Evolutionary conservation across 2,797 vertebrate species (phyloP).

Genomic region (Parambassis ranga): DNA sequence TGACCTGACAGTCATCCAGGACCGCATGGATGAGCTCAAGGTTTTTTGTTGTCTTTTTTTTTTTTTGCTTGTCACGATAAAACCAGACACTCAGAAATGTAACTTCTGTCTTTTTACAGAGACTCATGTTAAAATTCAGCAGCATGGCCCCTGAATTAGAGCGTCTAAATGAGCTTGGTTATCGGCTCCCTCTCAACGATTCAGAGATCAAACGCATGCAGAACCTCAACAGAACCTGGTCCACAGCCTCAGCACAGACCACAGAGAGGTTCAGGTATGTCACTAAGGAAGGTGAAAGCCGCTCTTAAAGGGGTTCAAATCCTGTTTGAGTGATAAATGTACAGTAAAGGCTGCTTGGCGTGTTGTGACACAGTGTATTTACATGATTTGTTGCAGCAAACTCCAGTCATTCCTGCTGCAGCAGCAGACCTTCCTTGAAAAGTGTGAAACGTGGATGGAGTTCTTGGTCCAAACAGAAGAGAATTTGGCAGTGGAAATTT

Average conservation of each 20-base stretch:
- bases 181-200: constrained; percentile 92
- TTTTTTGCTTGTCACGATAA: not conserved
- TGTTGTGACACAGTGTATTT: not conserved
- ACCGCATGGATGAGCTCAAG: constrained; percentile 94
- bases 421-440: constrained; percentile 96
- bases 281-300: not conserved
- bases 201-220: constrained; percentile 95
- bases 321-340: too few species aligned
- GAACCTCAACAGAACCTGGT: constrained; percentile 92
- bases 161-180: constrained; percentile 92
- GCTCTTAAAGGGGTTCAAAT: not conserved
- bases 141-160: constrained; percentile 90
- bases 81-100: not conserved
- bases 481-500: constrained; percentile 92
- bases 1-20: constrained; percentile 84
- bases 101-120: constrained; percentile 68
- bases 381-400: constrained; percentile 80
- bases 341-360: not conserved
- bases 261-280: constrained; percentile 93
- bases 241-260: constrained; percentile 87
- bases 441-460: constrained; percentile 98
- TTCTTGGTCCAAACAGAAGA: constrained; percentile 93
- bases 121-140: constrained; percentile 94
- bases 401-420: constrained; percentile 94
- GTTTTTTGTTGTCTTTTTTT: constrained; percentile 59